Evolutionary conservation across 2,113 vertebrate genomes (phyloP).

Genomic region (Eubucco bourcierii): DNA sequence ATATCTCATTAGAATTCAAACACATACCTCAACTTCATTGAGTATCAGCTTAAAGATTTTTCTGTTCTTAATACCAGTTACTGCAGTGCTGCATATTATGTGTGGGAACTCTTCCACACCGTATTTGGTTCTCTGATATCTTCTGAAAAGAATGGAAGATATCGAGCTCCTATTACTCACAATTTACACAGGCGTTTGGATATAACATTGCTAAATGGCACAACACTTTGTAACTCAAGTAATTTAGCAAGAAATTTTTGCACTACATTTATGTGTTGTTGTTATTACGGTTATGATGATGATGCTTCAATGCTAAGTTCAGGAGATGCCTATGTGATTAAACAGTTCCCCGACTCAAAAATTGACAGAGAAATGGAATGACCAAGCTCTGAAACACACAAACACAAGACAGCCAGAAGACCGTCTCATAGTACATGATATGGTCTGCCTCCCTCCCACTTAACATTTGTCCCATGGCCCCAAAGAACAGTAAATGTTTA

Average conservation of each 20-base stretch:
- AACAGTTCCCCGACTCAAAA: neutral
- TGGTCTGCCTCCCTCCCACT: neutral
- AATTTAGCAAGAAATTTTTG: neutral
- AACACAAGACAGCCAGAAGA: neutral
- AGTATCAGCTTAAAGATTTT: neutral
- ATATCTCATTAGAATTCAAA: slow-evolving; percentile 5
- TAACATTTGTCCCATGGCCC: neutral
- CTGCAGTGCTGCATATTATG: neutral
- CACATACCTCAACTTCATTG: neutral
- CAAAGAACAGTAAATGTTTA: slow-evolving; percentile 50
- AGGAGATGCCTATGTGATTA: neutral
- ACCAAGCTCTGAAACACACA: neutral
- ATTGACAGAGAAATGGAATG: neutral
- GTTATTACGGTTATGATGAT: too few relatives aligned
- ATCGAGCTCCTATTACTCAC: neutral
- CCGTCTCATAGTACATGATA: neutral
- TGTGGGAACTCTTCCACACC: neutral
- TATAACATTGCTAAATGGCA: neutral
- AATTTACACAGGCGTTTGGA: neutral
- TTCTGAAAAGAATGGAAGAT: neutral
- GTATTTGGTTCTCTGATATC: neutral
- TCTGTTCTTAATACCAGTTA: neutral
- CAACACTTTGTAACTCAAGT: neutral
- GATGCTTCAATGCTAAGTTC: neutral
- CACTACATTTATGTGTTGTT: too few relatives aligned